phyloP scores from a whole-genome alignment of 2,797 vertebrate species.

The Catostomus latipinnis region DNA sequence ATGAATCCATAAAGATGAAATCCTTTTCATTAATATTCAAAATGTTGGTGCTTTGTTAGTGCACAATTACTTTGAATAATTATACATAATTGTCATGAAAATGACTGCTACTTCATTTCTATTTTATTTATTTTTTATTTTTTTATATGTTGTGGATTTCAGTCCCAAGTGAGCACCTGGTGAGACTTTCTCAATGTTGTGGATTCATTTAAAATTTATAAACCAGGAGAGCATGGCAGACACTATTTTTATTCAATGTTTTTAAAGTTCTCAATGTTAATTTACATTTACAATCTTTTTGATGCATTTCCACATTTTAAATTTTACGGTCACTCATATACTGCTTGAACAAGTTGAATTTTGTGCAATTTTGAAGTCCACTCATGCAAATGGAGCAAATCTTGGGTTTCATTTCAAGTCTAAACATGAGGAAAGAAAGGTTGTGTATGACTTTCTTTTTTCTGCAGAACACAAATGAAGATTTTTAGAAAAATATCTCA shows the following conservation, averaged over 20 bases:
- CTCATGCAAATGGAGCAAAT: neutral
- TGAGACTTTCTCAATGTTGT: neutral
- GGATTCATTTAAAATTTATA: neutral
- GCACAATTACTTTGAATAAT: neutral
- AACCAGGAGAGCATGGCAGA: neutral
- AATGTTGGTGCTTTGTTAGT: neutral
- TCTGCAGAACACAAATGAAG: no score
- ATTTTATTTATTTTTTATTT: neutral
- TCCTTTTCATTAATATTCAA: neutral
- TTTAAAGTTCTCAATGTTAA: neutral
- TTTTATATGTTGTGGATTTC: neutral
- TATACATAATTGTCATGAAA: constrained; percentile 3
- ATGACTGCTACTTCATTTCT: neutral
- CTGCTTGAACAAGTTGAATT: neutral
- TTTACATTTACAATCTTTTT: neutral
- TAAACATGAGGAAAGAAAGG: neutral
- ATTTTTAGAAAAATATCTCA: no score
- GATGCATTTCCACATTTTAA: no score
- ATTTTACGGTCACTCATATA: neutral
- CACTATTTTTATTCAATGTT: neutral
- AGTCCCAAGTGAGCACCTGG: neutral
- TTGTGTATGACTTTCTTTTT: no score
- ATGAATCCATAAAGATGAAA: neutral
- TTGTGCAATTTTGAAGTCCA: neutral
- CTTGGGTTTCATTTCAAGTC: neutral